These are phyloP conservation scores for Sorex maritimensis DNA, from an alignment of 2,797 vertebrate species.

Conservation along the genomic window DNA sequence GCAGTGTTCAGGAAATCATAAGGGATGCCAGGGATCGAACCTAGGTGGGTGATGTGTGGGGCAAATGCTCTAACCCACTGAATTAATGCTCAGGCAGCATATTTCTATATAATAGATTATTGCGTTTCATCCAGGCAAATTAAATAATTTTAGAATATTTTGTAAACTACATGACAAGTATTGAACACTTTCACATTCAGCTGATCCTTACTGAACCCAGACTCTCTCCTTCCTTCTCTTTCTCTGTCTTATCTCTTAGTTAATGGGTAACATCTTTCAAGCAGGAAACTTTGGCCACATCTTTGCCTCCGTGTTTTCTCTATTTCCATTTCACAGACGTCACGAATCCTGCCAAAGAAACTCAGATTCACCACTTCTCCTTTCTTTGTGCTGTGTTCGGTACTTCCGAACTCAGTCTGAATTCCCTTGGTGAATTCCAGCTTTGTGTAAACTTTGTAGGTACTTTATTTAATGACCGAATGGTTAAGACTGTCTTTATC, in stretches of 20 bases:
- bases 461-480: slow-evolving; percentile 5
- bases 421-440: background rate
- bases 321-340: background rate
- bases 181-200: slow-evolving; percentile 10
- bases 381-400: background rate
- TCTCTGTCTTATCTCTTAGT: background rate
- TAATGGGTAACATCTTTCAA: background rate
- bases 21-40: too few species aligned
- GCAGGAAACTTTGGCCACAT: background rate
- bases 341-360: background rate
- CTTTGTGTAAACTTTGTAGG: background rate
- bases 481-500: background rate
- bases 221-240: background rate
- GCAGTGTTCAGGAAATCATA: too few species aligned
- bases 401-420: background rate
- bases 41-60: too few species aligned
- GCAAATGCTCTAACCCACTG: too few species aligned
- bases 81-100: background rate
- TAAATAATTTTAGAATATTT: background rate
- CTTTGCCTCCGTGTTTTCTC: background rate
- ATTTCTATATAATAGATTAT: background rate
- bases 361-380: background rate
- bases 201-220: background rate
- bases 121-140: background rate
- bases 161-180: background rate